Percentiles rank a stretch among this genome's conserved stretches.
These are phyloP conservation scores for Eledona agricola DNA, from an alignment of 2,888 invertebrate species.

Conservation along the genomic window DNA sequence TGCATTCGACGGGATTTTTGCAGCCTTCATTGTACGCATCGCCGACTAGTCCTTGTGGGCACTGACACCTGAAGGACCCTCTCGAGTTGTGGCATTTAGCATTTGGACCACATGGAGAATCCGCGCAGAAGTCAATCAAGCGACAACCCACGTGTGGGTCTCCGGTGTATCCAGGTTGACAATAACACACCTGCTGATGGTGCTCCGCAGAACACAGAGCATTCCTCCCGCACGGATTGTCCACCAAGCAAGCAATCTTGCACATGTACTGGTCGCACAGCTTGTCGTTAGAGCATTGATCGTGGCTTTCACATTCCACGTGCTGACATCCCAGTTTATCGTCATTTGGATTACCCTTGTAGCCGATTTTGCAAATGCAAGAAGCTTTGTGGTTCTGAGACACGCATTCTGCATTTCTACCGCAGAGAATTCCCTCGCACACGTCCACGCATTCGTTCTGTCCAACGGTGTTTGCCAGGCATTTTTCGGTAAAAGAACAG, in stretches of 20 bases:
- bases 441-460: slow-evolving; percentile 80
- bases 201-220: slow-evolving; percentile 86
- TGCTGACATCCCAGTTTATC: slow-evolving; percentile 81
- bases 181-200: slow-evolving; percentile 81
- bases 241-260: slow-evolving; percentile 83
- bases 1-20: slow-evolving; percentile 82
- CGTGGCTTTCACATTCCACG: slow-evolving; percentile 77
- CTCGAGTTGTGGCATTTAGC: slow-evolving; percentile 82
- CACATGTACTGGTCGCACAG: slow-evolving; percentile 84
- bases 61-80: slow-evolving; percentile 82
- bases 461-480: slow-evolving; percentile 73
- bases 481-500: slow-evolving; percentile 78
- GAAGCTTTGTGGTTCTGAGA: slow-evolving; percentile 77
- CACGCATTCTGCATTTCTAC: slow-evolving; percentile 83
- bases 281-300: slow-evolving; percentile 83
- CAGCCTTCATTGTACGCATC: slow-evolving; percentile 88
- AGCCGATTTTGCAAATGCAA: slow-evolving; percentile 82
- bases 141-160: slow-evolving; percentile 77
- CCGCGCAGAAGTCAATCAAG: slow-evolving; percentile 80
- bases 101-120: slow-evolving; percentile 81
- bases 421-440: slow-evolving; percentile 79
- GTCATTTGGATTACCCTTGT: slow-evolving; percentile 76
- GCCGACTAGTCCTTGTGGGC: slow-evolving; percentile 81
- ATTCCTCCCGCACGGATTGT: slow-evolving; percentile 86
- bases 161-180: slow-evolving; percentile 88